Evolutionary conservation across 2,888 invertebrate species (phyloP), one percentile per base, ranked within the genome.

Genomic region (Caenorhabditis sp.): DNA sequence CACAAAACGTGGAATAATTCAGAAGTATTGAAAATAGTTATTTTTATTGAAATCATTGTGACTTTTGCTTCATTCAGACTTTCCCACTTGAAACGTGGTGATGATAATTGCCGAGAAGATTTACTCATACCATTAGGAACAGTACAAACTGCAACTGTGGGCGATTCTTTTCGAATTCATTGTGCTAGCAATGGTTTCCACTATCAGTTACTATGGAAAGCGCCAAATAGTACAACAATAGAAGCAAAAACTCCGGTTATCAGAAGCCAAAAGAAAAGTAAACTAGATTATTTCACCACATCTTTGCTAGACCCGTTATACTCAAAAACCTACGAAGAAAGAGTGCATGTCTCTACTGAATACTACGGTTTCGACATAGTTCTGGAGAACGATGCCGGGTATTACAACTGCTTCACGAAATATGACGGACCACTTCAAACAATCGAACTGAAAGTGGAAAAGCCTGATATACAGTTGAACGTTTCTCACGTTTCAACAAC

Each of bases 321-420:
- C 8, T 43, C 63, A 1, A 62, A 52, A 32, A 48, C 46, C 13
- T 45, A 58, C 2, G 46, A 63, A 17, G 58, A 78, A n/a, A n/a
- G 80, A 24, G 48, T 61, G n/a, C 66, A 78, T 30, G 61, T 71
- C 7, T 78, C 71, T 2, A 65, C 75, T 1, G 80, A 80, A 45
- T 80, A 78, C 17, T 76, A 66, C 35, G 70, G 76, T 32, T 58
- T 80, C 17, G 80, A 80, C 50, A 70, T 78, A 13, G 71, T 80
- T 48, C 32, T 78, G 6, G 63, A 68, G 26, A 43, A 24, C 7
- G 80, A 80, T 46, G 52, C 41, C 17, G 80, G 80, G 0, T 39
- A 52, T 9, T 80, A 80, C 45, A 75, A 75, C 39, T 80, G 80
- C 30, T 27, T 63, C 2, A 55, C 78, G 2, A 72, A 48, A 43